Conservation (phyloP, 2,888 invertebrate genomes). For the Catocala fraxini region DNA sequence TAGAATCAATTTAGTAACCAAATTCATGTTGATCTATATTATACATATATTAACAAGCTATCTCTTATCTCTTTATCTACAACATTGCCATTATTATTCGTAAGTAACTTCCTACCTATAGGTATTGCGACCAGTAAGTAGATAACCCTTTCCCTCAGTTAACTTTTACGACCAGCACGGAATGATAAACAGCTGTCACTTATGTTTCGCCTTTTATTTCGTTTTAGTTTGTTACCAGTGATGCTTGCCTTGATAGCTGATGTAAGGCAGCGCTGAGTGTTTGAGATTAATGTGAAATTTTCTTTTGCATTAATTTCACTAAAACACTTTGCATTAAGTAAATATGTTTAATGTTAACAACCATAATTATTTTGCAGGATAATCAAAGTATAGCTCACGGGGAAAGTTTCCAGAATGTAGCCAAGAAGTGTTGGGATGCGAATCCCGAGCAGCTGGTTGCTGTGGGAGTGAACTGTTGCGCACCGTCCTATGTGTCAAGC, state of each 20-base stretch:
- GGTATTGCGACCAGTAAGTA: background rate
- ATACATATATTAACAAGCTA: background rate
- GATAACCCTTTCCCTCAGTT: conserved; percentile 10
- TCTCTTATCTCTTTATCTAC: background rate
- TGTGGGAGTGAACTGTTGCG: conserved; percentile 96
- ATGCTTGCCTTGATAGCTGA: background rate
- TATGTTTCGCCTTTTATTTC: conserved; percentile 2
- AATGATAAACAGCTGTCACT: conserved; percentile 29
- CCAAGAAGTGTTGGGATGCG: conserved; percentile 90
- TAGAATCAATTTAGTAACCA: too few relatives aligned
- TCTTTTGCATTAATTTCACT: too few relatives aligned
- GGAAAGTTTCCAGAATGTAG: conserved; percentile 92
- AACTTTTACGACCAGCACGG: conserved; percentile 32
- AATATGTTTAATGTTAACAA: background rate
- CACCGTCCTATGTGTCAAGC: conserved; percentile 78
- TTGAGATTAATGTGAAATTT: too few relatives aligned
- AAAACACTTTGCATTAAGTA: background rate
- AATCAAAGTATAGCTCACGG: conserved; percentile 91
- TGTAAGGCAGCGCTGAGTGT: too few relatives aligned
- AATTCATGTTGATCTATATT: too few relatives aligned
- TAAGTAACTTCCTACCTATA: too few relatives aligned
- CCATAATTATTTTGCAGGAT: conserved; percentile 63
- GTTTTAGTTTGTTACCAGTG: background rate
- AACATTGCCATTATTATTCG: background rate
- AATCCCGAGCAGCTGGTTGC: conserved; percentile 92